Evolutionary conservation across 2,888 invertebrate species (phyloP), one percentile per base, ranked within the genome.

Genomic region (Clusia tigrina): DNA sequence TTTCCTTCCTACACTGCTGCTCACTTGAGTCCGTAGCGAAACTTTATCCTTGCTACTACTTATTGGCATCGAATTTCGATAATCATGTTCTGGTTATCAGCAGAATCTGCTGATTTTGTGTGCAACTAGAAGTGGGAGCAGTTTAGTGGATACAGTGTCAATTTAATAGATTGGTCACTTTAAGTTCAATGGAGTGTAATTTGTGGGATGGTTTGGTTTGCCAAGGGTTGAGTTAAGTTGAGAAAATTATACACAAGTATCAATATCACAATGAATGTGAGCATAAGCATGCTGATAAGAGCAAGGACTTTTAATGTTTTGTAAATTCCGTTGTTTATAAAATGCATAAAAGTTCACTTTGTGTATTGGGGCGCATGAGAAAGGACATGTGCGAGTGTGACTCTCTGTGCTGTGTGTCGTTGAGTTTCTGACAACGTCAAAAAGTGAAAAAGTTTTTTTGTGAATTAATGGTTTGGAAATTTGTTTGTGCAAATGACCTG

Each of bases 381-480:
- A 32, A 9, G 32, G 32, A 32, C 6, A 32, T 32, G 32, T 12
- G 32, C 32, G 32, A 12, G 32, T n/a, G n/a, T n/a, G n/a, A n/a
- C n/a, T n/a, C n/a, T n/a, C n/a, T n/a, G 32, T 12, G 32, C 32
- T 6, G 32, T 9, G 32, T 9, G 12, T 32, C 6, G 32, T 32
- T 32, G 32, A 12, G 12, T 6, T 12, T 6, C 12, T 32, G 32
- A 32, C 22, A 22, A 18, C 22, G 48, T 48, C 48, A 48, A 52
- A 53, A 64, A 70, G 65, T 66, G 65, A 67, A 64, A 69, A 69
- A 67, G 68, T 70, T 66, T 70, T 67, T 72, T 69, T 68, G 69
- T 67, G 71, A 73, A 74, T 74, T 75, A 75, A 73, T 75, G 75
- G 73, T 69, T 71, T 71, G 74, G 71, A 75, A 74, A 71, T 74